phyloP scores from a whole-genome alignment of 2,888 invertebrate species.

The Neoascia interrupta region DNA sequence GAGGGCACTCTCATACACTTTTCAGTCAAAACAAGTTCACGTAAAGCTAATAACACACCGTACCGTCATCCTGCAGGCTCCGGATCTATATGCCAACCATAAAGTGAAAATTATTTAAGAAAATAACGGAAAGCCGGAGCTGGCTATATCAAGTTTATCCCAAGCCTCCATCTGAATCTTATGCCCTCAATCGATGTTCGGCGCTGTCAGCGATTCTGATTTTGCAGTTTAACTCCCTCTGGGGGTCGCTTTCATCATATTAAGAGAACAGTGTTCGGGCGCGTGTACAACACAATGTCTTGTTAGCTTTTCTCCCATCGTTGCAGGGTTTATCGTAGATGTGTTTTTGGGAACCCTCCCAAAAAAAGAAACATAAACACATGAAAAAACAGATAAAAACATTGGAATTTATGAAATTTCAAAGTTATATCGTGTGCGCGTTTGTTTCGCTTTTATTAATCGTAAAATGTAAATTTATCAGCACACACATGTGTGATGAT shows the following conservation, averaged over 20 bases:
- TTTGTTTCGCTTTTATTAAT: conserved; percentile 65
- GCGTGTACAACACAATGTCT: conserved; percentile 60
- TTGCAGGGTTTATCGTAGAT: neutral
- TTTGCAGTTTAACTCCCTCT: conserved; percentile 53
- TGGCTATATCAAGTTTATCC: conserved; percentile 25
- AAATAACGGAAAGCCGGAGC: conserved; percentile 4
- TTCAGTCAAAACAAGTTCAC: too few species aligned
- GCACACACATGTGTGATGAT: conserved; percentile 41
- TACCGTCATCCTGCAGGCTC: too few species aligned
- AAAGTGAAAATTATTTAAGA: conserved; percentile 56
- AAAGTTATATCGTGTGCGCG: conserved; percentile 56
- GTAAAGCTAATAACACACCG: too few species aligned
- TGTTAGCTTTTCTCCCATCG: conserved; percentile 51
- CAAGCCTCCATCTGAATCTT: conserved; percentile 11
- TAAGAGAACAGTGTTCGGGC: conserved; percentile 53
- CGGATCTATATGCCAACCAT: conserved; percentile 18
- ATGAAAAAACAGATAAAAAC: conserved; percentile 38
- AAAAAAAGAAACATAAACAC: neutral
- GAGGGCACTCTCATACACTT: too few species aligned
- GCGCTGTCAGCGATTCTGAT: conserved; percentile 66
- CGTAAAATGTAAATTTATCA: conserved; percentile 66
- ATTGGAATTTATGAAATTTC: conserved; percentile 65
- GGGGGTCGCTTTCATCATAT: conserved; percentile 63
- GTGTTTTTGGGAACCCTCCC: too few species aligned
- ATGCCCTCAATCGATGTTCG: conserved; percentile 45